Evolutionary conservation across 1,140 invertebrate species (phyloP), one percentile per base, ranked within the genome.

Genomic region (Metaphire vulgaris): DNA sequence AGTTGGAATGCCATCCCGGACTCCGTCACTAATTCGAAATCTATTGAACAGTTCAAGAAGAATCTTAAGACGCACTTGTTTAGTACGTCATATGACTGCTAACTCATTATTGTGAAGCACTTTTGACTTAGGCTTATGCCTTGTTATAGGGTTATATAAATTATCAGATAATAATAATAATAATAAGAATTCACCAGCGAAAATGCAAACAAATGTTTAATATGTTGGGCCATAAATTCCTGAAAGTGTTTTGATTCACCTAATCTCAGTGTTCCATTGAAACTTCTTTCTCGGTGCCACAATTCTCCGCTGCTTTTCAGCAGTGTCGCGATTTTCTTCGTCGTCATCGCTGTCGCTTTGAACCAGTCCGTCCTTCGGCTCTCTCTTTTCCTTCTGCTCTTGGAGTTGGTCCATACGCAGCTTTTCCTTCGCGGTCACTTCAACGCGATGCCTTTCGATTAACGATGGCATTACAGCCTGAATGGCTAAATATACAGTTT

Each of bases 191-290:
- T n/a, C n/a, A n/a, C n/a, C n/a, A n/a, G n/a, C n/a, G n/a, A n/a
- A n/a, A n/a, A n/a, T n/a, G n/a, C n/a, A n/a, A n/a, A n/a, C n/a
- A n/a, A n/a, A n/a, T n/a, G n/a, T n/a, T n/a, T n/a, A n/a, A n/a
- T n/a, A n/a, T n/a, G n/a, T n/a, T n/a, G 26, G 56, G 56, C 14
- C 26, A 14, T 14, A 65, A 65, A 26, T 26, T 15, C 56, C n/a
- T n/a, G n/a, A n/a, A n/a, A 14, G 14, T 14, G 26, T 65, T 65
- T 15, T 65, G 64, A 75, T 81, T 82, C 83, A 89, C 89, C 87
- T 89, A 33, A 87, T 86, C 81, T 89, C 87, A n/a, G 87, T 85
- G 33, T 85, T 88, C 88, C 89, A 90, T 29, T 86, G 83, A 82
- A 90, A 90, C 75, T 86, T 87, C 80, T 87, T 88, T 34, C 87